Evolutionary conservation across 2,888 invertebrate species (phyloP), one percentile per base, ranked within the genome.

Genomic region (Rhogogaster chlorosoma): DNA sequence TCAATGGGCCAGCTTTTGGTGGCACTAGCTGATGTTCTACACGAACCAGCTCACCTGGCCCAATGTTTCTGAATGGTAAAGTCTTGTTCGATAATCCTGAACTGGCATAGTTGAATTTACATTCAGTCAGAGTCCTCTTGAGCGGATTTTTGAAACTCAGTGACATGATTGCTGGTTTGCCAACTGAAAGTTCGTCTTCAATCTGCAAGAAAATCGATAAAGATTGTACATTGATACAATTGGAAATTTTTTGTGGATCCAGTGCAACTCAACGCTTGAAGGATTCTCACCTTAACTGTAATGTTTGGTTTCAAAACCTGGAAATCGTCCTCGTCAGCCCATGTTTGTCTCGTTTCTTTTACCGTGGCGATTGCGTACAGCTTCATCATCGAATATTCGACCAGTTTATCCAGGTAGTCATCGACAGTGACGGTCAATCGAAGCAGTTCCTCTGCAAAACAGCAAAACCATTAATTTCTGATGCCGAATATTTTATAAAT

Each of bases 301-400:
- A 97, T 95, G 86, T 94, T 95, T 1, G 98, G 97, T 90, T 96
- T 97, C 45, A 96, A 93, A 7, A 98, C 95, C 92, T 97, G 96
- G 94, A 97, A 97, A 93, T 97, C 97, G 89, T 97, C 97, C 89
- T 97, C 97, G 87, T 96, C 97, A 0, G 97, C 96, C 96, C 97
- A 98, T 2, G 97, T 96, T 93, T 97, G 97, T 84, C 96, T 96
- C 22, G 98, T 98, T 93, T 98, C 97, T 84, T 95, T 94, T 0
- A 98, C 97, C n/a, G 96, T 96, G 26, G 96, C 96, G 92, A 97
- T 96, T 4, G 96, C 96, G 36, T 96, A 96, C 87, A 97, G 95
- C 94, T 97, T 97, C 95, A 98, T 95, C 92, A 96, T 96, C 90
- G 96, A 96, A 91, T 97, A 97, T 92, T 98, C 97, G 10, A 97